phyloP scores from a whole-genome alignment of 2,113 vertebrate genomes.

The Garra rufa region DNA sequence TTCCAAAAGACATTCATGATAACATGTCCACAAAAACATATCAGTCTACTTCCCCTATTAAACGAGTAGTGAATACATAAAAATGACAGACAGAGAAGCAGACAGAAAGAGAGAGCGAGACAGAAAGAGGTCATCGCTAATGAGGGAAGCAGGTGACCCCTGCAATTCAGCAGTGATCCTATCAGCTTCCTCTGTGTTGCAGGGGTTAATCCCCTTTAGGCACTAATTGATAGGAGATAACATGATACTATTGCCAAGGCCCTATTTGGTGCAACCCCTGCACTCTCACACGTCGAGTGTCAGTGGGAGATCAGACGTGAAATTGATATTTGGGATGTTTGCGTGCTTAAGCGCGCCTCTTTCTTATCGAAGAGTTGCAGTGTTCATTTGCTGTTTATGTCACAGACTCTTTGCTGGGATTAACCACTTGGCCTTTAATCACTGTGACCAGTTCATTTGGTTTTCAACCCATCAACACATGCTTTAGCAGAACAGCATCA shows the following conservation, averaged over 20 bases:
- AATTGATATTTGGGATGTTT: conserved; percentile 54
- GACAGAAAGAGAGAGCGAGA: neutral
- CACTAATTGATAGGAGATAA: conserved; percentile 58
- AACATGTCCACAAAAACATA: conserved; percentile 21
- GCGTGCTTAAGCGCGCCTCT: conserved; percentile 31
- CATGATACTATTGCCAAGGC: conserved; percentile 13
- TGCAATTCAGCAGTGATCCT: conserved; percentile 38
- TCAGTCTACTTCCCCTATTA: conserved; percentile 19
- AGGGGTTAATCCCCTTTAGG: conserved; percentile 53
- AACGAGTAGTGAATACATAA: conserved; percentile 25
- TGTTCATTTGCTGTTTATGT: conserved; percentile 43
- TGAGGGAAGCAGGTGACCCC: conserved; percentile 50
- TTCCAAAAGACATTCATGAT: conserved; percentile 26
- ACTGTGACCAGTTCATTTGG: conserved; percentile 43
- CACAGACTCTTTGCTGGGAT: conserved; percentile 32
- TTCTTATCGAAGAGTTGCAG: conserved; percentile 46
- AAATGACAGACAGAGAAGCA: conserved; percentile 30
- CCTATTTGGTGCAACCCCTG: conserved; percentile 37
- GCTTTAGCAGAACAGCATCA: conserved; percentile 31
- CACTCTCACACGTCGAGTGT: conserved; percentile 36
- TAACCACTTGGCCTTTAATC: conserved; percentile 48
- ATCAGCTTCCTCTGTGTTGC: conserved; percentile 28
- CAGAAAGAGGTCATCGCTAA: conserved; percentile 46
- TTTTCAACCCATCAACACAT: conserved; percentile 47
- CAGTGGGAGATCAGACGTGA: conserved; percentile 52